phyloP scores from a whole-genome alignment of 2,888 invertebrate genomes.

The Trypoxylon attenuatum region DNA sequence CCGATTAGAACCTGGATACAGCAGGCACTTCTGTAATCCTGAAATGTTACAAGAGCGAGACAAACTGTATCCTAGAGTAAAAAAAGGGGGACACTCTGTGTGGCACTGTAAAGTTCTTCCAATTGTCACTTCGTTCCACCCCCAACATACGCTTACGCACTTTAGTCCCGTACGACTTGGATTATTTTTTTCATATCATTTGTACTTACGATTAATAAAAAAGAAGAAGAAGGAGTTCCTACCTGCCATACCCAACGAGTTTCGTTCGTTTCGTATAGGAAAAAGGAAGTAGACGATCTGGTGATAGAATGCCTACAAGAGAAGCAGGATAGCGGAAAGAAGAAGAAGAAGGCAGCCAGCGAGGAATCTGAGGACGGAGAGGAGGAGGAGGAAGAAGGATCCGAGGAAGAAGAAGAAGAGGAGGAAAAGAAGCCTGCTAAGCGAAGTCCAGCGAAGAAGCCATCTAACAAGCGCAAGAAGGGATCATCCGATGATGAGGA shows the following conservation, averaged over 20 bases:
- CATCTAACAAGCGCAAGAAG: slow-evolving; percentile 76
- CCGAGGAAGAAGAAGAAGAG: slow-evolving; percentile 75
- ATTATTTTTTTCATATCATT: too few species aligned
- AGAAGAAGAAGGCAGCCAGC: slow-evolving; percentile 74
- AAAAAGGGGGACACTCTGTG: slow-evolving; percentile 70
- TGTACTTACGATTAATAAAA: too few species aligned
- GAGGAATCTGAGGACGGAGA: slow-evolving; percentile 75
- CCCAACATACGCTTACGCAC: slow-evolving; percentile 59
- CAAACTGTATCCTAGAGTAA: slow-evolving; percentile 62
- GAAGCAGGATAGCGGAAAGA: slow-evolving; percentile 73
- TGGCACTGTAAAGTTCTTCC: slow-evolving; percentile 52
- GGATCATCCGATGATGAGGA: slow-evolving; percentile 76
- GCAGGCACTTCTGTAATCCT: slow-evolving; percentile 32
- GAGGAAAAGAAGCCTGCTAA: slow-evolving; percentile 79
- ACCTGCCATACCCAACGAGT: too few species aligned
- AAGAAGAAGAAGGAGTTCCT: too few species aligned
- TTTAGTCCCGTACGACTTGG: too few species aligned
- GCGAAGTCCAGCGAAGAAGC: slow-evolving; percentile 76
- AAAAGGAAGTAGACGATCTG: slow-evolving; percentile 90
- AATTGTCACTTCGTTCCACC: slow-evolving; percentile 71
- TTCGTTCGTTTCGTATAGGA: slow-evolving; percentile 76
- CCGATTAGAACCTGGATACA: slow-evolving; percentile 14
- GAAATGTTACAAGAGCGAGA: slow-evolving; percentile 41
- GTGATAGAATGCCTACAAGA: slow-evolving; percentile 85
- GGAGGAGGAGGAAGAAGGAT: slow-evolving; percentile 74